Conservation (phyloP, 1,140 invertebrate species). For the Danaus plexippus region DNA sequence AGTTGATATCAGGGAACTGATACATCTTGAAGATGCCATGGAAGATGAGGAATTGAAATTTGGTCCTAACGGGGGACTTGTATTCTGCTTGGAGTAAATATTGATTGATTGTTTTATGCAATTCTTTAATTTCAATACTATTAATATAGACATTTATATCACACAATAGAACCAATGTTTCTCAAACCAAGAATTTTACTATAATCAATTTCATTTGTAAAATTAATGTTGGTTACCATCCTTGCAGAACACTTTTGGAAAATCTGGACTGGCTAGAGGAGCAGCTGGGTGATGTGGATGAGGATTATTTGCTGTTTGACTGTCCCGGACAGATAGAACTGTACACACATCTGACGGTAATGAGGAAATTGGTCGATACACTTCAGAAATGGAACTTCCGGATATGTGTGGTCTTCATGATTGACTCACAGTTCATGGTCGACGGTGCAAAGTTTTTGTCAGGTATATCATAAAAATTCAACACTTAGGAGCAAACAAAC, state of each 20-base stretch:
- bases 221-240: slow-evolving; percentile 1
- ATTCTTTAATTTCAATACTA: too few species aligned
- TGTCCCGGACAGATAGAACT: slow-evolving; percentile 99
- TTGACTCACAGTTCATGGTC: slow-evolving; percentile 98
- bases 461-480: slow-evolving; percentile 27
- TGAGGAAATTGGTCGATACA: slow-evolving; percentile 85
- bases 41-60: slow-evolving; percentile 95
- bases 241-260: slow-evolving; percentile 85
- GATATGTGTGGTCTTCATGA: slow-evolving; percentile 91
- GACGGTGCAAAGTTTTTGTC: slow-evolving; percentile 97
- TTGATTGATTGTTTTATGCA: background rate
- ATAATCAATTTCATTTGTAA: background rate
- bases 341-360: slow-evolving; percentile 95
- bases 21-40: slow-evolving; percentile 96
- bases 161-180: too few species aligned
- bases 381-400: slow-evolving; percentile 92
- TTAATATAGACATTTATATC: too few species aligned
- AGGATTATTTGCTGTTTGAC: slow-evolving; percentile 98
- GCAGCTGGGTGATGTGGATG: slow-evolving; percentile 82
- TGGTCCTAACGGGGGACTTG: slow-evolving; percentile 97
- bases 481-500: too few species aligned
- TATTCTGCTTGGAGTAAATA: slow-evolving; percentile 96
- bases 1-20: slow-evolving; percentile 93
- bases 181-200: too few species aligned
- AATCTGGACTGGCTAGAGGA: slow-evolving; percentile 94